Evolutionary conservation across 2,113 vertebrate genomes (phyloP), one percentile per base, ranked within the genome.

Genomic region (Chelonoidis abingdonii): DNA sequence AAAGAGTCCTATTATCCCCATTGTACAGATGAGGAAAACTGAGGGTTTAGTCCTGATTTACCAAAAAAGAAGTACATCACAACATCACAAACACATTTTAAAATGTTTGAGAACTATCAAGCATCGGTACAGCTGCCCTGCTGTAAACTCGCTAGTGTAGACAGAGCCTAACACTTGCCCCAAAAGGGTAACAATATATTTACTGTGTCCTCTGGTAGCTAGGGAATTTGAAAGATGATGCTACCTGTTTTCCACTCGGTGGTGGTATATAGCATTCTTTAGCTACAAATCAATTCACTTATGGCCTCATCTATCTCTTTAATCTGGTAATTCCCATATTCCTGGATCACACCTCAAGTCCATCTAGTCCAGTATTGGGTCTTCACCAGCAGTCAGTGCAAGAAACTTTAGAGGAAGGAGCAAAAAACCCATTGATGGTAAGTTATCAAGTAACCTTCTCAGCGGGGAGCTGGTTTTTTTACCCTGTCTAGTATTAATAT

Each of bases 181-280:
- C 2, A 65, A 65, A 35, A 31, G 27, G 62, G 57, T 29, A 59
- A 57, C 12, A 31, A 62, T 14, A 62, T 62, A 57, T 35, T 75
- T 75, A 22, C 38, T 22, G 10, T 41, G 35, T 41, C 38, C 24
- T 41, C 17, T 5, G 69, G 5, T 13, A 76, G 22, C 41, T 13
- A 27, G 38, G 41, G 86, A 80, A 49, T 52, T 14, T 0, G 44
- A 16, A 76, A 44, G 41, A 49, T 17, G 69, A 21, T 35, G 10
- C 21, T 41, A 44, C 3, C 38, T 44, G 49, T 31, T 89, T 93
- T 38, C 95, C 95, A 87, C 83, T 89, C 92, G 92, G 65, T 88
- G 95, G 47, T 89, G 80, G 88, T 13, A 95, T 93, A 76, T 57
- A 72, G 91, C 69, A 9, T 72, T 59, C 54, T 84, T 88, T 24